Evolutionary conservation across 2,113 vertebrate genomes (phyloP).

Genomic region (Cavia porcellus): DNA sequence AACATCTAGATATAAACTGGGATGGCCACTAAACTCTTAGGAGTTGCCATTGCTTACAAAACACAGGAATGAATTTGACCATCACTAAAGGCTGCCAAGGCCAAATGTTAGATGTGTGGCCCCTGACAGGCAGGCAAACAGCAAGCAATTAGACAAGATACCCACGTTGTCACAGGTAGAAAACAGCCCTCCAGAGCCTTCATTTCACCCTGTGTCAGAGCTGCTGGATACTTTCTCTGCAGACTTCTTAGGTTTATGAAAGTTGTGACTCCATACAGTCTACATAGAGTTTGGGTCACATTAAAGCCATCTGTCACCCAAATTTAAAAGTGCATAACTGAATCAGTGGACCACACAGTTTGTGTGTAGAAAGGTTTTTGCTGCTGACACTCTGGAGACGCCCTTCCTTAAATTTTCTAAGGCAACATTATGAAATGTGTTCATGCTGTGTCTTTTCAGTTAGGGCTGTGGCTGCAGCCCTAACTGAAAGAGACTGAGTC

Average conservation of each 20-base stretch:
- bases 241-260: neutral
- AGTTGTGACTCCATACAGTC: neutral
- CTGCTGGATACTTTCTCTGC: accelerated
- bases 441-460: neutral
- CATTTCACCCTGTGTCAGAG: neutral
- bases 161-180: accelerated
- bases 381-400: neutral
- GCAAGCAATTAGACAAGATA: neutral
- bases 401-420: neutral
- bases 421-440: neutral
- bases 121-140: neutral
- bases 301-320: neutral
- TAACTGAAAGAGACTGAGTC: conserved; percentile 31
- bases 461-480: neutral
- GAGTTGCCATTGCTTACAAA: neutral
- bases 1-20: neutral
- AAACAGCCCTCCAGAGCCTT: neutral
- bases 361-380: neutral
- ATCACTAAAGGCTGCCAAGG: neutral
- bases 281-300: neutral
- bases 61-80: neutral
- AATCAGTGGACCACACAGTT: neutral
- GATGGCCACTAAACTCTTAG: neutral
- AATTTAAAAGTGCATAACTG: neutral
- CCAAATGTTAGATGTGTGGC: neutral